Base-by-base conservation (phyloP, 1,140 invertebrate genomes). In the Pseudomyrmex sp. region DNA sequence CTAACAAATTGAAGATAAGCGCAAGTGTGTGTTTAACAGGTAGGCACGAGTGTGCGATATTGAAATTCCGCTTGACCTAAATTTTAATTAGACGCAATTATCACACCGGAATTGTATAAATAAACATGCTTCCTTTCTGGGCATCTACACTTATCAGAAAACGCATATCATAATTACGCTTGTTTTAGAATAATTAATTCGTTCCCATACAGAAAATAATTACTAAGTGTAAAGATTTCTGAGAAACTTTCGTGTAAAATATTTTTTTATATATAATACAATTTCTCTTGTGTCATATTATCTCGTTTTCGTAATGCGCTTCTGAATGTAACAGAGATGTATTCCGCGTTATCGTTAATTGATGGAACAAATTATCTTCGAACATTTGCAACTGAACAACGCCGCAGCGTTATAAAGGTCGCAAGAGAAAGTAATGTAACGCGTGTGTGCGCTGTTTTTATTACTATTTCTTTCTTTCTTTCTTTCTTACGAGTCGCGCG, bases 391-490 rank as follows among this genome's bases (percentile, higher is more conserved):
- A 66, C 56, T 58, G 35, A 35, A 35, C 35, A 35, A 35, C 50
- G 4, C 10, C 35, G n/a, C 50, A 4, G 1, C 8, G 13, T 70
- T 70, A 61, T 48, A 56, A 86, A 86, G 69, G 50, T 63, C 74
- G 20, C 50, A 12, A 23, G 85, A 86, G 86, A 88, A 86, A 88
- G 82, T 73, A 70, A 88, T 50, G n/a, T 73, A 56, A n/a, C n/a
- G 48, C 63, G 50, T 52, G 69, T 59, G n/a, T 9, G 56, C 13
- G 50, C 13, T 69, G 69, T 82, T 87, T 74, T 82, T 87, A 84
- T 75, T 50, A 59, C 75, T 84, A 88, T 85, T 87, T 87, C 77
- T 75, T 80, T 56, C 26, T 26, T 26, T 23, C 23, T 26, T 26
- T 26, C 35, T 35, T 35, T 35, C 35, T 35, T 35, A 10, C 7